phyloP scores from a whole-genome alignment of 2,113 vertebrate genomes.

The Nicator chloris region DNA sequence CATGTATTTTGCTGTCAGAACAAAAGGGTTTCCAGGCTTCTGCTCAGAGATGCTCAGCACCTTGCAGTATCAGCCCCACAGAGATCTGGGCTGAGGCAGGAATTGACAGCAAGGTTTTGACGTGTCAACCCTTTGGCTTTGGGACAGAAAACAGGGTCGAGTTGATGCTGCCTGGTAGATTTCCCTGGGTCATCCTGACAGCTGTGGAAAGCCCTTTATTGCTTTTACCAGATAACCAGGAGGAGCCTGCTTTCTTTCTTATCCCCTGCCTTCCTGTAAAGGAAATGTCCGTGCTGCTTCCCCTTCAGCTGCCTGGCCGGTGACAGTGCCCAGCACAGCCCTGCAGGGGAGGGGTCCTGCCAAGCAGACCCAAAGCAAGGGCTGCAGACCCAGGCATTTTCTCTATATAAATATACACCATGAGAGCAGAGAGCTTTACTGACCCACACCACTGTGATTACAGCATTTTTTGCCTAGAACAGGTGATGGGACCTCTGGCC shows the following conservation, averaged over 20 bases:
- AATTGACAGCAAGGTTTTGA: background rate
- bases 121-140: background rate
- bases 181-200: slow-evolving; percentile 39
- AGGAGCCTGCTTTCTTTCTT: slow-evolving; percentile 53
- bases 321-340: background rate
- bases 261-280: background rate
- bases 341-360: background rate
- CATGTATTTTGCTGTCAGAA: background rate
- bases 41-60: background rate
- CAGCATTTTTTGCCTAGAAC: background rate
- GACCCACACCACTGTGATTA: accelerated
- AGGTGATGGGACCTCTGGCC: background rate
- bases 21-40: background rate
- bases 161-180: slow-evolving; percentile 33
- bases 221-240: slow-evolving; percentile 24
- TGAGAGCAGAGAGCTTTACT: background rate
- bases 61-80: background rate
- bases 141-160: slow-evolving; percentile 36
- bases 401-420: background rate
- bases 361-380: background rate
- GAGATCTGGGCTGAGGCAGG: background rate
- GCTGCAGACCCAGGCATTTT: background rate
- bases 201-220: slow-evolving; percentile 45
- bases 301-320: background rate
- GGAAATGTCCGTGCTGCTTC: background rate